These are phyloP conservation scores for Epirrhoe tristata DNA, from an alignment of 2,888 invertebrate species.

Conservation along the genomic window DNA sequence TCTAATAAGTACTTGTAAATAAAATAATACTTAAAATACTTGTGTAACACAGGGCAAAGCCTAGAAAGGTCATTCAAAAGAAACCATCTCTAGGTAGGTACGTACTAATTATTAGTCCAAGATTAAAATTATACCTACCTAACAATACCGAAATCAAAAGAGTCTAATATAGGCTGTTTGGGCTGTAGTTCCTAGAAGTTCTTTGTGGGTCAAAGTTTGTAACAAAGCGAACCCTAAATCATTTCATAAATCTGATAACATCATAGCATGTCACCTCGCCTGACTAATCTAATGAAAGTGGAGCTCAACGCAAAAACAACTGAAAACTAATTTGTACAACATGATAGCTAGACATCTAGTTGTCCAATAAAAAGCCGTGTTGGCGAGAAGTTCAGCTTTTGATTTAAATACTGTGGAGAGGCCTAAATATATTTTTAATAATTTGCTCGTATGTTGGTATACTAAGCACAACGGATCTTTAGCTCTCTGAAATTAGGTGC, in stretches of 20 bases:
- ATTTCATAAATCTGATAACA: conserved; percentile 17
- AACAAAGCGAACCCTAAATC: conserved; percentile 13
- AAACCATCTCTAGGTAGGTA: too few species aligned
- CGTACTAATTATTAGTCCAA: neutral
- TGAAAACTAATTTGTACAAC: conserved; percentile 5
- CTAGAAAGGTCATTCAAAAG: too few species aligned
- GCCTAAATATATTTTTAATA: too few species aligned
- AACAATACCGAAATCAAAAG: neutral
- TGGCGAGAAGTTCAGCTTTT: too few species aligned
- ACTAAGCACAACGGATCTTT: too few species aligned
- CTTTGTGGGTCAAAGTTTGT: neutral
- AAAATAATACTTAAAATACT: too few species aligned
- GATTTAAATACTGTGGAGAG: too few species aligned
- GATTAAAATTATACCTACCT: neutral
- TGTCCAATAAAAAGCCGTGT: too few species aligned
- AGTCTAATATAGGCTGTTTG: neutral
- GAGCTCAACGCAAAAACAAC: conserved; percentile 11
- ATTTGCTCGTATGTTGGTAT: too few species aligned
- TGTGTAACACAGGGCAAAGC: too few species aligned
- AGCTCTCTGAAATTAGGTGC: too few species aligned
- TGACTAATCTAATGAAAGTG: conserved; percentile 14
- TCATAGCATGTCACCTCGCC: conserved; percentile 13
- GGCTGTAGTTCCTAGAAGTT: neutral
- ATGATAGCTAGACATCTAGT: neutral
- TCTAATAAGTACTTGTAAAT: too few species aligned